Conservation (phyloP, 2,113 vertebrate genomes). For the Heterotis niloticus region DNA sequence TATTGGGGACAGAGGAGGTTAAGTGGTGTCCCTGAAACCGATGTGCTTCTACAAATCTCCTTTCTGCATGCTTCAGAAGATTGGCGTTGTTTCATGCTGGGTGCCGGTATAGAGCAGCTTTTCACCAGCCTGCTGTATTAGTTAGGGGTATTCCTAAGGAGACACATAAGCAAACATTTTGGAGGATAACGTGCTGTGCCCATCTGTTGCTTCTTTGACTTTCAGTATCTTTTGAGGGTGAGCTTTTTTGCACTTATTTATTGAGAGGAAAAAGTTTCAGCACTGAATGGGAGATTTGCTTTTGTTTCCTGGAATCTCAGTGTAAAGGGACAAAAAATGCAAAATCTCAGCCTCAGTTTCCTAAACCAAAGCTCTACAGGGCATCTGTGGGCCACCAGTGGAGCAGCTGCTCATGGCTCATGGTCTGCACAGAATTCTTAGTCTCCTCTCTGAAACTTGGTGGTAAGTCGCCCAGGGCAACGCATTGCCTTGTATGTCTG, state of each 20-base stretch:
- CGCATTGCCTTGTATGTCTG: neutral
- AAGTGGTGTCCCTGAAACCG: conserved; percentile 23
- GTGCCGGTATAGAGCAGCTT: neutral
- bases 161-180: conserved; percentile 10
- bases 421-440: neutral
- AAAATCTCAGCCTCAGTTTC: too few relatives aligned
- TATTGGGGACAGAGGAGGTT: conserved; percentile 30
- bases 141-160: conserved; percentile 21
- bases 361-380: neutral
- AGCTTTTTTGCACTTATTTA: neutral
- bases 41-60: neutral
- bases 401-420: too few relatives aligned
- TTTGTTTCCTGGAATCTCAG: neutral
- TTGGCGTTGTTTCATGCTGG: neutral
- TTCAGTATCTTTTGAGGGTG: neutral
- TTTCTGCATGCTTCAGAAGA: neutral
- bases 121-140: conserved; percentile 9
- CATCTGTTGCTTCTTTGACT: neutral
- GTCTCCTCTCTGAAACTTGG: neutral
- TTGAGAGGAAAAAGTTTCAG: neutral
- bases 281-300: neutral
- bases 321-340: too few relatives aligned
- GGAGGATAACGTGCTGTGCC: neutral
- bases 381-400: too few relatives aligned
- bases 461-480: neutral